Evolutionary conservation across 2,797 vertebrate species (phyloP).

Genomic region (Chelonia mydas): DNA sequence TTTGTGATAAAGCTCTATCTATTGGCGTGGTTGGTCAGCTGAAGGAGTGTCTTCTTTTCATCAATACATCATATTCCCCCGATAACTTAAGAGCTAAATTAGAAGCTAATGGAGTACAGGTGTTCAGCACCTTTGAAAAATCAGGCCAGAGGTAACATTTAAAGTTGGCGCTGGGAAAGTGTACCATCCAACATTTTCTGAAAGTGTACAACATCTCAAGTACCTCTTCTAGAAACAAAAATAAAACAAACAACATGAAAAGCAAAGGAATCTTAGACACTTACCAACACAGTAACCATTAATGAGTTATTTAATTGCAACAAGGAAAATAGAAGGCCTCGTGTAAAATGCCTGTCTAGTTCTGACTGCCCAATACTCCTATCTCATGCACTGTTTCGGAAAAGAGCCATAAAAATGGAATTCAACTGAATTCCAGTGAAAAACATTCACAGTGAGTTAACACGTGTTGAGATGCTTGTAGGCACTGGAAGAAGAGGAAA

Average conservation of each 20-base stretch:
- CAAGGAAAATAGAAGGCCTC: neutral
- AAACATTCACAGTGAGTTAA: neutral
- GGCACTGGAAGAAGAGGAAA: neutral
- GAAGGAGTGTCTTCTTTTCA: accelerated
- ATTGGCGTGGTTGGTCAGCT: neutral
- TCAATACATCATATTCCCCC: accelerated
- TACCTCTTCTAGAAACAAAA: neutral
- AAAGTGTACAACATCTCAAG: neutral
- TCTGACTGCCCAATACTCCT: neutral
- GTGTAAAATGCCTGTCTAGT: neutral
- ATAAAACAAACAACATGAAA: neutral
- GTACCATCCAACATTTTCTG: neutral
- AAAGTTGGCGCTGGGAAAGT: neutral
- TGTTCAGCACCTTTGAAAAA: neutral
- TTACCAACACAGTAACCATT: neutral
- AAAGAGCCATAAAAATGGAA: neutral
- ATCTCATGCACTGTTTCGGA: neutral
- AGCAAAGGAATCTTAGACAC: neutral
- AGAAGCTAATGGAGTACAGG: neutral
- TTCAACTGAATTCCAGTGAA: neutral
- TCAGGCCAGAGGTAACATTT: neutral
- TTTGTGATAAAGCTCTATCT: accelerated
- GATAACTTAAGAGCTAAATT: neutral
- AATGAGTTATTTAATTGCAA: neutral
- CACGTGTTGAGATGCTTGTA: neutral